A percentile compares a stretch with the other conserved stretches of the same genome.
Conservation (phyloP, 2,797 vertebrate species). For the Sebastes trivittatus region DNA sequence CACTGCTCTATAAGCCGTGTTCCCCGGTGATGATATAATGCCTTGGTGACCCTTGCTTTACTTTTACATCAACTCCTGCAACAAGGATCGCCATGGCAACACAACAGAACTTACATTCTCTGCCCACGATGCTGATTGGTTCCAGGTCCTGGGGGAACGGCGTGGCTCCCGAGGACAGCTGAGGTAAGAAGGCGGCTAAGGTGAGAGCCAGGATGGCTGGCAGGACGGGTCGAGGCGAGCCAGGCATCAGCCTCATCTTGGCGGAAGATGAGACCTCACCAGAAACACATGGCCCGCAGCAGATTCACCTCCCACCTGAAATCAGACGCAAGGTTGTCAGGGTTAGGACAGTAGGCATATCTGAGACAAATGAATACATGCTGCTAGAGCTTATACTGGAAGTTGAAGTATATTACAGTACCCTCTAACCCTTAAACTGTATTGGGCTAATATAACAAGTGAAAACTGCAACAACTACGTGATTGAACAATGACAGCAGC, state of each 20-base stretch:
- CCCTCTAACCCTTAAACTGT: background rate
- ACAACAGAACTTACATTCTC: conserved; percentile 76
- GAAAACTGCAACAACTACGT: background rate
- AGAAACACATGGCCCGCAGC: conserved; percentile 80
- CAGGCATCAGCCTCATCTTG: conserved; percentile 81
- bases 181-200: conserved; percentile 69
- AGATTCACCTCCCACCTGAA: conserved; percentile 66
- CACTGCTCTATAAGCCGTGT: background rate
- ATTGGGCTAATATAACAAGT: background rate
- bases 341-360: background rate
- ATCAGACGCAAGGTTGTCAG: conserved; percentile 7
- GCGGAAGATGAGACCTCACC: conserved; percentile 70
- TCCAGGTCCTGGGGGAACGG: conserved; percentile 87
- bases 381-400: background rate
- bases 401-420: background rate
- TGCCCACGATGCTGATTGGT: conserved; percentile 80
- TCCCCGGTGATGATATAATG: conserved; percentile 1
- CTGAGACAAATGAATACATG: background rate
- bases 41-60: conserved; percentile 13
- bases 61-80: conserved; percentile 15
- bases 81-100: conserved; percentile 46
- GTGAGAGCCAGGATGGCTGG: conserved; percentile 72
- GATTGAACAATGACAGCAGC: background rate
- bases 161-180: conserved; percentile 68
- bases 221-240: conserved; percentile 71